phyloP scores from a whole-genome alignment of 2,888 invertebrate species.

The Lymantria monacha region DNA sequence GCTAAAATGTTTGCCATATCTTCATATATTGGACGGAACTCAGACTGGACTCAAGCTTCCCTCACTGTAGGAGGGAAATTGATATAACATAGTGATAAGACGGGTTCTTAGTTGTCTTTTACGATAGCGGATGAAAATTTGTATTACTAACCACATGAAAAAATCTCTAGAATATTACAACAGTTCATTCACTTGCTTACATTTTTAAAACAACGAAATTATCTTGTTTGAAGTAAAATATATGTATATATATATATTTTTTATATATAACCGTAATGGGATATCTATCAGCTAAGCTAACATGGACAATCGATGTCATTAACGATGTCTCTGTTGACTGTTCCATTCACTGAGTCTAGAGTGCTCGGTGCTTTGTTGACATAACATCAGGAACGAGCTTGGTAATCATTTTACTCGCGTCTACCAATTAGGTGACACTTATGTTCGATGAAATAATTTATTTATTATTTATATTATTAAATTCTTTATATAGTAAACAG shows the following conservation, averaged over 20 bases:
- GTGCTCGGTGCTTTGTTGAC: not conserved
- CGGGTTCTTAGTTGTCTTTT: too few relatives aligned
- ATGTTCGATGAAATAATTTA: not conserved
- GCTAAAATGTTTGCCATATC: too few relatives aligned
- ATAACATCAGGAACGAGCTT: not conserved
- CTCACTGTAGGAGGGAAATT: too few relatives aligned
- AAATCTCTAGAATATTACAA: too few relatives aligned
- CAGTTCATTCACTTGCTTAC: too few relatives aligned
- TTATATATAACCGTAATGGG: not conserved
- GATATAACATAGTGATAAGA: too few relatives aligned
- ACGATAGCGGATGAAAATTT: too few relatives aligned
- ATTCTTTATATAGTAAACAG: too few relatives aligned
- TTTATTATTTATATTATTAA: not conserved
- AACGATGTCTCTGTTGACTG: not conserved
- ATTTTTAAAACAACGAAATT: too few relatives aligned
- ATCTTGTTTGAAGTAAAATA: not conserved
- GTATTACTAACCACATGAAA: too few relatives aligned
- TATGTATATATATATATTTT: not conserved
- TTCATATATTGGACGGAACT: too few relatives aligned
- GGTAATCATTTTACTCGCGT: not conserved
- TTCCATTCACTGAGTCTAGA: not conserved
- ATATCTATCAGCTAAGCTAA: not conserved
- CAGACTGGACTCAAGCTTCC: too few relatives aligned
- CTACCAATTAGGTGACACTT: not conserved
- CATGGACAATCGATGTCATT: not conserved